A percentile compares a stretch with the other conserved stretches of the same genome.
These are phyloP conservation scores for Bradypodion pumilum DNA, from an alignment of 2,797 vertebrate genomes.

Conservation along the genomic window DNA sequence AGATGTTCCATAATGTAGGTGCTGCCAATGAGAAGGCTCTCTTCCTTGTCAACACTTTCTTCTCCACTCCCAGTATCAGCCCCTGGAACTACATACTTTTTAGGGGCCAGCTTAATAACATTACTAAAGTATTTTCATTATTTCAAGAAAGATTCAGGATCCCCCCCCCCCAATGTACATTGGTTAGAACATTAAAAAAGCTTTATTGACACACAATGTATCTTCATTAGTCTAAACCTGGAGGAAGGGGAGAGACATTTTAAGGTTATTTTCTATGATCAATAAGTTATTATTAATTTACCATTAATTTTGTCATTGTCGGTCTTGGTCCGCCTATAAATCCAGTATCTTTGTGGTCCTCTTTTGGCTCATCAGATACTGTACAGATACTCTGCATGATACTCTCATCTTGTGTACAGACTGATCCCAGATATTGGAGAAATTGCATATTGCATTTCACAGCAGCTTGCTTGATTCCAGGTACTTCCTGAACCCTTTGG, in stretches of 20 bases:
- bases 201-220: neutral
- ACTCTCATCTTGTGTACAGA: slow-evolving; percentile 23
- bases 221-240: neutral
- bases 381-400: slow-evolving; percentile 16
- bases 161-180: too few relatives aligned
- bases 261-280: neutral
- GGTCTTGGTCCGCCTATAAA: slow-evolving; percentile 94
- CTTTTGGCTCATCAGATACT: slow-evolving; percentile 65
- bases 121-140: neutral
- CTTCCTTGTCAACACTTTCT: too few relatives aligned
- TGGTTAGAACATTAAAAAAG: neutral
- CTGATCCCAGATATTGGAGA: slow-evolving; percentile 63
- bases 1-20: too few relatives aligned
- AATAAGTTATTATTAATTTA: slow-evolving; percentile 73
- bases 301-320: slow-evolving; percentile 94
- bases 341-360: slow-evolving; percentile 66
- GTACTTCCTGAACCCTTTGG: slow-evolving; percentile 85
- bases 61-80: too few relatives aligned
- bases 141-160: rapidly evolving
- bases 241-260: slow-evolving; percentile 2
- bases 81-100: too few relatives aligned
- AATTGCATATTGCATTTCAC: slow-evolving; percentile 83
- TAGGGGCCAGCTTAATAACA: too few relatives aligned
- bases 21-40: too few relatives aligned
- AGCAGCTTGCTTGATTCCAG: slow-evolving; percentile 83